A percentile compares a stretch with the other conserved stretches of the same genome.
phyloP scores from a whole-genome alignment of 2,888 invertebrate species.

The Cheilosia pagana region DNA sequence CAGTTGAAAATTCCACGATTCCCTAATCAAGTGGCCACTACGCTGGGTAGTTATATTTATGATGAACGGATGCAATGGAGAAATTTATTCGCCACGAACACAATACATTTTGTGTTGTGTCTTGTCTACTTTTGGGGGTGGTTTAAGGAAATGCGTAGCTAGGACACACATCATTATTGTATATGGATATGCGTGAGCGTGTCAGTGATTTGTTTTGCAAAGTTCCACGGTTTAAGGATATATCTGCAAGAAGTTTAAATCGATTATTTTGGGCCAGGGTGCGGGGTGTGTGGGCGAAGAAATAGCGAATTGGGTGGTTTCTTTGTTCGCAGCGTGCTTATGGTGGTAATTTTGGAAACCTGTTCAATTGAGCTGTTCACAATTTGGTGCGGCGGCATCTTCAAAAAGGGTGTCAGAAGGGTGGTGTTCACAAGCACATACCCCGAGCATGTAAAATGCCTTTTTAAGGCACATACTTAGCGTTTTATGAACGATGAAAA shows the following conservation, averaged over 20 bases:
- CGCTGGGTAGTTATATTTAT: slow-evolving; percentile 51
- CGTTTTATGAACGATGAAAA: not conserved
- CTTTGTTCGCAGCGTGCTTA: slow-evolving; percentile 24
- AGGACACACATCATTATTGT: not conserved
- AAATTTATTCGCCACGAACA: not conserved
- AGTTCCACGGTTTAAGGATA: slow-evolving; percentile 16
- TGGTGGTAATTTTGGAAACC: slow-evolving; percentile 40
- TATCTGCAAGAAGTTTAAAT: slow-evolving; percentile 13
- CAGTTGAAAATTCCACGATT: slow-evolving; percentile 55
- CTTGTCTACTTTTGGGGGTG: too few relatives aligned
- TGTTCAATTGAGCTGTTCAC: slow-evolving; percentile 56
- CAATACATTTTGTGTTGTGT: slow-evolving; percentile 19
- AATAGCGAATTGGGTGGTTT: not conserved
- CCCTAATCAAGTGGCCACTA: slow-evolving; percentile 48
- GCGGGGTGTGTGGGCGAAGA: not conserved
- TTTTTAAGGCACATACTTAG: not conserved
- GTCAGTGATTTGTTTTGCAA: slow-evolving; percentile 8
- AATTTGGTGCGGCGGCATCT: slow-evolving; percentile 33
- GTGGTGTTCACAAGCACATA: not conserved
- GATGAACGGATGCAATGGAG: slow-evolving; percentile 27
- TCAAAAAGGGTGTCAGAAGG: slow-evolving; percentile 4
- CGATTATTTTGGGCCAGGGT: not conserved
- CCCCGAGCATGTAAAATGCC: not conserved
- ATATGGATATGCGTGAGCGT: slow-evolving; percentile 17
- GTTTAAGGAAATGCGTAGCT: not conserved